A percentile compares a stretch with the other conserved stretches of the same genome.
Evolutionary conservation across 2,113 vertebrate species (phyloP).

Genomic region (Spermophilus dauricus): DNA sequence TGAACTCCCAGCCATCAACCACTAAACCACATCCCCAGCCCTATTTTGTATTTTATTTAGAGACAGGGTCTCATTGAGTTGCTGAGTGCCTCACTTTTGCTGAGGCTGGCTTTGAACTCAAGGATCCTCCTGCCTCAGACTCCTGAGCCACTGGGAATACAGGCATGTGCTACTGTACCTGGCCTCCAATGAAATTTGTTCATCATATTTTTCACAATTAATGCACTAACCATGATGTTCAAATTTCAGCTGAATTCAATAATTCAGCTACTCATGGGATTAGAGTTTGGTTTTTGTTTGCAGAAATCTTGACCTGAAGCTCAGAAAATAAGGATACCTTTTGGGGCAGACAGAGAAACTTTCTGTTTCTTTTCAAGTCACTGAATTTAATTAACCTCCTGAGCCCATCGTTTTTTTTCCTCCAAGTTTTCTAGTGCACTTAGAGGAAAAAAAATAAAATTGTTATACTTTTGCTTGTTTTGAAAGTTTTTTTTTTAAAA

Average conservation of each 20-base stretch:
- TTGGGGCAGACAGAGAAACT: background rate
- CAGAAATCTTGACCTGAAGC: background rate
- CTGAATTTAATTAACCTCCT: conserved; percentile 20
- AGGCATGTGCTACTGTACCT: too few relatives aligned
- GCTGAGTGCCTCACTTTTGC: too few relatives aligned
- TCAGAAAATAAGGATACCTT: background rate
- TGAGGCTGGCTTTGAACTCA: too few relatives aligned
- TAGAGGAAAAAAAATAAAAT: background rate
- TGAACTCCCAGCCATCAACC: too few relatives aligned
- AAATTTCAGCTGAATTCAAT: background rate
- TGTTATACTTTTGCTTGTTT: background rate
- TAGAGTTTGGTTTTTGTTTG: background rate
- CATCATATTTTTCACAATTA: background rate
- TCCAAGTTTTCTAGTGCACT: background rate
- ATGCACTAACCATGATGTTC: background rate
- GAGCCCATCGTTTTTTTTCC: background rate
- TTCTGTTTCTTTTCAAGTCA: conserved; percentile 44
- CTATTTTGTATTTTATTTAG: too few relatives aligned
- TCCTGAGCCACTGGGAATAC: too few relatives aligned
- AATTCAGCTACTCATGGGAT: background rate
- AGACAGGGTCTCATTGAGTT: too few relatives aligned
- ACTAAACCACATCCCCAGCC: too few relatives aligned
- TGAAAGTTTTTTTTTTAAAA: background rate
- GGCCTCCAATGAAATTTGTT: background rate
- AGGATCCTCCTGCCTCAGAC: too few relatives aligned